These are phyloP conservation scores for Syncerus caffer DNA, from an alignment of 2,797 vertebrate genomes.

Conservation along the genomic window DNA sequence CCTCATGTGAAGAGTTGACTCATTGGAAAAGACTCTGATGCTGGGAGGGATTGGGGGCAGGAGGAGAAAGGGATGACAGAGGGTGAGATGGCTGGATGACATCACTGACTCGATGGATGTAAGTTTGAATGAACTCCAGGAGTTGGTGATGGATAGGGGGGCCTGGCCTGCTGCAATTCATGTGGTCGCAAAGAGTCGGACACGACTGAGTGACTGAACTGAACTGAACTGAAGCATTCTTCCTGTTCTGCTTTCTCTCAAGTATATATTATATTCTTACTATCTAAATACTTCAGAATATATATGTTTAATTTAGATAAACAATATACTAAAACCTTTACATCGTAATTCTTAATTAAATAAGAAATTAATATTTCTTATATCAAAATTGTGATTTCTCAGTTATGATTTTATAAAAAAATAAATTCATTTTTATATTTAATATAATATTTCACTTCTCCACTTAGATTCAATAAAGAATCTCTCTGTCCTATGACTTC, in stretches of 20 bases:
- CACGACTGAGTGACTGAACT: too few species aligned
- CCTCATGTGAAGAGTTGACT: too few species aligned
- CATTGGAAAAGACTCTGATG: too few species aligned
- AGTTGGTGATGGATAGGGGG: too few species aligned
- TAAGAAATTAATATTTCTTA: neutral
- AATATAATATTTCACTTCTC: neutral
- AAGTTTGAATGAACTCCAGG: too few species aligned
- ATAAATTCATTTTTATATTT: neutral
- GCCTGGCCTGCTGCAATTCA: too few species aligned
- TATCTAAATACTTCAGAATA: neutral
- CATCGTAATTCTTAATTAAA: neutral
- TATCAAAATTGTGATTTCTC: neutral
- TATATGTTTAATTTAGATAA: neutral
- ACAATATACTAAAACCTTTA: neutral
- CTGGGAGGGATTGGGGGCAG: too few species aligned
- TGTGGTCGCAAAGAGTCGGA: too few species aligned
- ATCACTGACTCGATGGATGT: too few species aligned
- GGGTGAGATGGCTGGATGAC: too few species aligned
- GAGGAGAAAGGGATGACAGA: too few species aligned
- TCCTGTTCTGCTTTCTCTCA: neutral
- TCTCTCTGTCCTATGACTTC: neutral
- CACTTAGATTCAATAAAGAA: neutral
- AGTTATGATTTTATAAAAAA: neutral
- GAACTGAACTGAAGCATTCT: too few species aligned
- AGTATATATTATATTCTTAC: neutral